Conservation (phyloP, 2,113 vertebrate species). For the Vimba vimba region DNA sequence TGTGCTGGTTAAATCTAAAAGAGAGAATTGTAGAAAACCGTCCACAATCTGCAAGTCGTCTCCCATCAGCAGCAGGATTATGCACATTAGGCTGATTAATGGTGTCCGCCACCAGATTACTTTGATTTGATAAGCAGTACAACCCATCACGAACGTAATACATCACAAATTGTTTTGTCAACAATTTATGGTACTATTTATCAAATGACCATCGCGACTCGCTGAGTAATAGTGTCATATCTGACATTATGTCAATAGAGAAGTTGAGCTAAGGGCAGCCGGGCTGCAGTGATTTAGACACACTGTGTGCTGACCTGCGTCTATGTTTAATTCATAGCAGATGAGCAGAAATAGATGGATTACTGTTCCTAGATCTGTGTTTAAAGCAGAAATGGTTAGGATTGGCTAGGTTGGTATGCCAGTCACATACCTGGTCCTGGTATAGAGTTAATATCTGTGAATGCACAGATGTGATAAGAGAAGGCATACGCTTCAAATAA, state of each 20-base stretch:
- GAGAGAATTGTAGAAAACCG: constrained; percentile 65
- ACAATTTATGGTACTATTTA: constrained; percentile 84
- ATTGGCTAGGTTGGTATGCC: constrained; percentile 30
- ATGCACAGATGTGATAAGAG: background rate
- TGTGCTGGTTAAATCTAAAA: background rate
- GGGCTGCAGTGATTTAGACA: constrained; percentile 77
- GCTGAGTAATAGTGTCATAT: constrained; percentile 83
- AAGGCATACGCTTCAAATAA: background rate
- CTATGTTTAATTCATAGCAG: constrained; percentile 76
- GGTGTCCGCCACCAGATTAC: constrained; percentile 78
- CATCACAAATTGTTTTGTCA: constrained; percentile 86
- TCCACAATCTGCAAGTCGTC: constrained; percentile 65
- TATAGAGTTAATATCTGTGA: constrained; percentile 24
- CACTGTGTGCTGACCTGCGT: constrained; percentile 68
- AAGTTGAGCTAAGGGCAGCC: constrained; percentile 75
- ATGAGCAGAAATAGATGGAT: constrained; percentile 66
- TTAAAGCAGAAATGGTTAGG: constrained; percentile 32
- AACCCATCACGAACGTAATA: constrained; percentile 81
- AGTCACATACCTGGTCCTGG: constrained; percentile 19
- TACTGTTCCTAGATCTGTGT: constrained; percentile 43
- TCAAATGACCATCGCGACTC: constrained; percentile 81
- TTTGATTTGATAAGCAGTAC: constrained; percentile 83
- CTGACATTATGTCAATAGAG: constrained; percentile 83
- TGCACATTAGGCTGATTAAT: constrained; percentile 80
- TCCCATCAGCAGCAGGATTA: constrained; percentile 41